Evolutionary conservation across 1,140 invertebrate genomes (phyloP).

Genomic region (Bombus confusus): DNA sequence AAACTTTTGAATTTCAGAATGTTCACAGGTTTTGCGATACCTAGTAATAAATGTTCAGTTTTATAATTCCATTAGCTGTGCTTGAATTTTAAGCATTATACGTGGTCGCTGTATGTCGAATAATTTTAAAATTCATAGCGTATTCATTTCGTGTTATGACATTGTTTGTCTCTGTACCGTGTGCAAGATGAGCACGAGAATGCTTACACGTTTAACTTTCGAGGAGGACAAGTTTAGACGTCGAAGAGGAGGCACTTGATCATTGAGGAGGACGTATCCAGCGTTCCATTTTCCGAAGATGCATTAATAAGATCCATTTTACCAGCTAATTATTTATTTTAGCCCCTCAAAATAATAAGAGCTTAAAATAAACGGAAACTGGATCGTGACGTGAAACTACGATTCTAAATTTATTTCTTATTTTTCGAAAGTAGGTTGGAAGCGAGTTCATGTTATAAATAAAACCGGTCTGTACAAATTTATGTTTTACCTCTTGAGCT

Average conservation of each 20-base stretch:
- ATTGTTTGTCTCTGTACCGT: background rate
- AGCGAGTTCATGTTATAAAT: too few species aligned
- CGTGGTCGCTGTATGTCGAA: background rate
- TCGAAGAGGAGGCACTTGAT: background rate
- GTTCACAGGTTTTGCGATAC: too few species aligned
- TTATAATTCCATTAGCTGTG: too few species aligned
- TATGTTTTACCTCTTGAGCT: too few species aligned
- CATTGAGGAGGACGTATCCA: background rate
- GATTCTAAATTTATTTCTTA: too few species aligned
- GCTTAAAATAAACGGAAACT: too few species aligned
- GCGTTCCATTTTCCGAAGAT: background rate
- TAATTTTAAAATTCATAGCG: background rate
- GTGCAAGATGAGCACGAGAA: background rate
- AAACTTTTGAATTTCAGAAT: background rate
- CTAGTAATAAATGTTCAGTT: too few species aligned
- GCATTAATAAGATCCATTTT: background rate
- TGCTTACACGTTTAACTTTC: constrained; percentile 7
- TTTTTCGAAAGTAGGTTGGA: too few species aligned
- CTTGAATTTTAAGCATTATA: background rate
- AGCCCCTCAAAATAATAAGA: background rate
- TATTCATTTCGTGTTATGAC: background rate
- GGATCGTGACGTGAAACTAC: too few species aligned
- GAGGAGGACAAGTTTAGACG: constrained; percentile 9
- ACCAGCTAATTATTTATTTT: background rate
- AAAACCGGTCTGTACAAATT: too few species aligned